Conservation (phyloP, 2,113 vertebrate genomes). For the Tragelaphus imberbis region DNA sequence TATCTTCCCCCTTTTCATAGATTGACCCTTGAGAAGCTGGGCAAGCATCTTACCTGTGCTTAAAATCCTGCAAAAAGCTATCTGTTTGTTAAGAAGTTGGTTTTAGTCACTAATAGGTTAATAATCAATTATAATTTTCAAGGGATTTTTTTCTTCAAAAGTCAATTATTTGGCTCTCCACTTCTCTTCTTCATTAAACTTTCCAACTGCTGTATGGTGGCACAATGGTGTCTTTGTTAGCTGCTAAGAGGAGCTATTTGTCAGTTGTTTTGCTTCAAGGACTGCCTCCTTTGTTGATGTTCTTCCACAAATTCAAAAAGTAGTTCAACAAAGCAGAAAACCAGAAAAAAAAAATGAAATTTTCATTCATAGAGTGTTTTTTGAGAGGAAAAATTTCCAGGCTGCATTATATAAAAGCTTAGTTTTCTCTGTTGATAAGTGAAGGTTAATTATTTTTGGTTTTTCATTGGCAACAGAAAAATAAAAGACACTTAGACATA, state of each 20-base stretch:
- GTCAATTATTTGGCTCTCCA: constrained; percentile 55
- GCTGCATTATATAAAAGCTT: neutral
- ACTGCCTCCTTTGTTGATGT: constrained; percentile 59
- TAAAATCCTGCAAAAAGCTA: neutral
- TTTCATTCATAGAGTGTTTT: constrained; percentile 18
- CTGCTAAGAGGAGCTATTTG: constrained; percentile 65
- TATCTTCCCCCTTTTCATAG: neutral
- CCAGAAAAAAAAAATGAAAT: neutral
- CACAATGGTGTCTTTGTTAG: constrained; percentile 60
- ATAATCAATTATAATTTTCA: constrained; percentile 33
- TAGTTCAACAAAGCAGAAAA: constrained; percentile 44
- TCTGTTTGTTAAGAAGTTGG: neutral
- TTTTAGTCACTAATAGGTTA: neutral
- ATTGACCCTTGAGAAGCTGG: neutral
- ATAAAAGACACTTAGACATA: neutral
- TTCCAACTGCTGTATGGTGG: neutral
- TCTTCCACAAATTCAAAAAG: constrained; percentile 42
- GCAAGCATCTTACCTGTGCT: neutral
- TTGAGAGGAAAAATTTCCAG: neutral
- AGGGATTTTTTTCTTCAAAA: constrained; percentile 52
- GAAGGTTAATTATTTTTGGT: neutral
- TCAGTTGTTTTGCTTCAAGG: constrained; percentile 64
- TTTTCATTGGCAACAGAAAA: neutral
- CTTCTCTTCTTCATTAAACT: constrained; percentile 57
- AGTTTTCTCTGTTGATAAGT: neutral